Evolutionary conservation across 2,888 invertebrate species (phyloP).

Genomic region (Cetonia aurata): DNA sequence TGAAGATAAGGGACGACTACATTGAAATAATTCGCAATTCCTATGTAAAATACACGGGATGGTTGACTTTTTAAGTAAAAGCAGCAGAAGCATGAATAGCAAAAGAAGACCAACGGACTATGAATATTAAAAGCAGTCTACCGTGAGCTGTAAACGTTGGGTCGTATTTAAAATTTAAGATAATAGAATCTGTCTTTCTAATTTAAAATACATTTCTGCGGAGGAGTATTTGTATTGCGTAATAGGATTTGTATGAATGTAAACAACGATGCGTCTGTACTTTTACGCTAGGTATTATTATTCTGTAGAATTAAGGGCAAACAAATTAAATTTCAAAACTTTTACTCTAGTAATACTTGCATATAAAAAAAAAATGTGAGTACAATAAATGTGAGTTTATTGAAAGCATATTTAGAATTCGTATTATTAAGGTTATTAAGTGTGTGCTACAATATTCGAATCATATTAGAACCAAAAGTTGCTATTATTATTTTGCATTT

Average conservation of each 20-base stretch:
- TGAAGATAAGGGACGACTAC: conserved; percentile 24
- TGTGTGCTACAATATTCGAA: too few species aligned
- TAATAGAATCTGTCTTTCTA: neutral
- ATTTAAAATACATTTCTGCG: neutral
- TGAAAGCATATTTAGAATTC: too few species aligned
- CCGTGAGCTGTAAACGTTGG: neutral
- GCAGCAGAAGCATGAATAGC: conserved; percentile 2
- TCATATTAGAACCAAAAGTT: too few species aligned
- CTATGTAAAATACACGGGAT: conserved; percentile 15
- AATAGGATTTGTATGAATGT: neutral
- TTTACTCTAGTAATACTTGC: too few species aligned
- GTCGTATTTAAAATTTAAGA: conserved; percentile 10
- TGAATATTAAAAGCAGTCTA: conserved; percentile 22
- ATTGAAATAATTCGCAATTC: conserved; percentile 23
- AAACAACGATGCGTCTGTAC: neutral
- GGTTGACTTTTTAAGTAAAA: conserved; percentile 16
- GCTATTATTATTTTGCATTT: too few species aligned
- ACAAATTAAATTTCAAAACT: too few species aligned
- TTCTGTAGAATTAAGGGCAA: too few species aligned
- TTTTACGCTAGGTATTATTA: neutral
- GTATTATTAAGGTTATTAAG: too few species aligned
- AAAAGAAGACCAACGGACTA: conserved; percentile 10
- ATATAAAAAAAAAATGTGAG: too few species aligned
- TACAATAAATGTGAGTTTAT: too few species aligned
- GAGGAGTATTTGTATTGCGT: conserved; percentile 1